Evolutionary conservation across 2,113 vertebrate genomes (phyloP).

Genomic region (Elephantulus edwardii): DNA sequence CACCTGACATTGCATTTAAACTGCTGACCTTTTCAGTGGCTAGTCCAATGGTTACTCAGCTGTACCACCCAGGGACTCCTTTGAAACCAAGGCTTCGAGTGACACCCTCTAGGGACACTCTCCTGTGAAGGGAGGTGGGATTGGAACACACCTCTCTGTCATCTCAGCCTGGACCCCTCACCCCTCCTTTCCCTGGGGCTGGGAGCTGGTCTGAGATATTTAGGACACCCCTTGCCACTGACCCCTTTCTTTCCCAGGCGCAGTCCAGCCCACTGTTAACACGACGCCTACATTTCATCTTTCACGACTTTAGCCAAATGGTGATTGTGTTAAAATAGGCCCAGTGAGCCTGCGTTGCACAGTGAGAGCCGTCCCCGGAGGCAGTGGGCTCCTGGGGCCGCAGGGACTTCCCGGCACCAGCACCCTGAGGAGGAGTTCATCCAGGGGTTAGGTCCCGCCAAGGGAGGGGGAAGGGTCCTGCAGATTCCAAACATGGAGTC

Average conservation of each 20-base stretch:
- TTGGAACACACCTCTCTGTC: no score
- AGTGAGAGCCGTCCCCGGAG: background rate
- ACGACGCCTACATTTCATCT: background rate
- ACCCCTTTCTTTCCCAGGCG: background rate
- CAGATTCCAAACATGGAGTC: background rate
- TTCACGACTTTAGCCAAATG: slow-evolving; percentile 7
- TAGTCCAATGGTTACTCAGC: background rate
- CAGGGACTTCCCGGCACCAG: accelerated
- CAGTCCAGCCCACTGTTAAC: background rate
- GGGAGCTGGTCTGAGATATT: background rate
- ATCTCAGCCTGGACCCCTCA: background rate
- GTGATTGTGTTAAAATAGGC: slow-evolving; percentile 42
- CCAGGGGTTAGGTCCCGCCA: background rate
- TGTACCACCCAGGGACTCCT: background rate
- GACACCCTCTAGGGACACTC: accelerated
- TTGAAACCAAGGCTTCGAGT: background rate
- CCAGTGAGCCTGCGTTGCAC: background rate
- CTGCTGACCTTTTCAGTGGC: background rate
- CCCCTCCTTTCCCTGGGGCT: background rate
- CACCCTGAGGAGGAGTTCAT: background rate
- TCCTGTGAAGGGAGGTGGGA: accelerated
- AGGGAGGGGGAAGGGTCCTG: no score
- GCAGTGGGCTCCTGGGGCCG: accelerated
- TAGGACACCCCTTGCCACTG: accelerated
- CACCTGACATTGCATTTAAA: background rate